Conservation (phyloP, 2,888 invertebrate genomes). For the Lithophane socia region DNA sequence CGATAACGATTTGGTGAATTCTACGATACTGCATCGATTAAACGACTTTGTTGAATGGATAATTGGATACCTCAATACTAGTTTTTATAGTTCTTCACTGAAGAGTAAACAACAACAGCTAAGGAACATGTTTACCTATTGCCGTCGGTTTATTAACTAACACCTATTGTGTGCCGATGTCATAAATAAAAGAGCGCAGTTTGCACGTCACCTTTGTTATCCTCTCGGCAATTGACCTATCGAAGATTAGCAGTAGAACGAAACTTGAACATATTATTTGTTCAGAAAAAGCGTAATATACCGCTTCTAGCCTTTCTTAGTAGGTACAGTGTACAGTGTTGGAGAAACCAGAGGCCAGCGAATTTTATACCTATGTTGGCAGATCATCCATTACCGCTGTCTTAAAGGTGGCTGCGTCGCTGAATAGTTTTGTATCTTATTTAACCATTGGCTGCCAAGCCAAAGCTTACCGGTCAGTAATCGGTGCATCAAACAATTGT, state of each 20-base stretch:
- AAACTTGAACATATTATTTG: neutral
- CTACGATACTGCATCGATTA: conserved; percentile 54
- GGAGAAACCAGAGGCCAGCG: neutral
- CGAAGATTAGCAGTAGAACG: neutral
- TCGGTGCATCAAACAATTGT: neutral
- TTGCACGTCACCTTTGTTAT: conserved; percentile 20
- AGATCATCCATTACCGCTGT: no score
- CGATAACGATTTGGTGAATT: conserved; percentile 44
- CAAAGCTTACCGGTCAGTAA: neutral
- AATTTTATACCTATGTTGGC: neutral
- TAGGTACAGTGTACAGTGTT: neutral
- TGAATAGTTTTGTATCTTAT: neutral
- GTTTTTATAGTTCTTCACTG: neutral
- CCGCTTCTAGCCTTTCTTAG: neutral
- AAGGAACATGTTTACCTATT: neutral
- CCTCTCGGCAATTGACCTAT: conserved; percentile 1
- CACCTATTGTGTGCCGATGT: neutral
- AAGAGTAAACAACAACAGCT: neutral
- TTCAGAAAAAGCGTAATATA: neutral
- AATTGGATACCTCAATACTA: neutral
- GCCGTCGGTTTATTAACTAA: neutral
- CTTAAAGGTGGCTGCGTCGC: neutral
- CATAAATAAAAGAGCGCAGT: neutral
- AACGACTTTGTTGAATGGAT: conserved; percentile 30
- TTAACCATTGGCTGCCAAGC: neutral